Evolutionary conservation across 2,113 vertebrate genomes (phyloP), one percentile per base, ranked within the genome.

Genomic region (Ceyx margarethae): DNA sequence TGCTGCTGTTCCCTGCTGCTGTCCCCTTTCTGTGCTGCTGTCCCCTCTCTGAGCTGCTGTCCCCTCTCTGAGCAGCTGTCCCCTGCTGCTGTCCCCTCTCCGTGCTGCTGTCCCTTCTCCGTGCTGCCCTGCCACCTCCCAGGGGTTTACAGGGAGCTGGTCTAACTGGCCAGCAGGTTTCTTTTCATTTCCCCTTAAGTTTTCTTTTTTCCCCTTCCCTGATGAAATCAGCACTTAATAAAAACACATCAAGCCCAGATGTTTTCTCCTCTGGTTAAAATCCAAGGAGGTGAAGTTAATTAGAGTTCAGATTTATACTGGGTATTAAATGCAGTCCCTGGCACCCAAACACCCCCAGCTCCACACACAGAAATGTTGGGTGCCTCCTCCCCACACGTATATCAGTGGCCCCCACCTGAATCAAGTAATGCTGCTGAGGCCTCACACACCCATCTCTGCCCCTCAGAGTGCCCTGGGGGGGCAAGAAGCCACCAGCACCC

Each of bases 181-280:
- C 11, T 11, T 9, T 53, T 61, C 61, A 74, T 5, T 48, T 48
- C 22, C 46, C 46, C 46, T 48, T 48, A 11, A 5, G 20, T 48
- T 22, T 11, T 22, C 6, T 28, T 16, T 9, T 28, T 28, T 28
- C 10, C 67, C 31, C 23, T 77, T 50, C 2, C 2, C 74, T 54
- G 85, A 84, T 89, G 90, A 91, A 94, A 95, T 92, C 91, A 81
- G 48, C 93, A 72, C 90, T 78, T 79, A 67, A 91, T 95, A 91
- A 94, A 95, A 87, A 58, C 87, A 42, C 89, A 83, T 72, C 66
- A 71, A 81, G 81, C 66, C 85, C 92, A 92, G 94, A 79, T 91
- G 95, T 91, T 91, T 85, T 93, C 86, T 91, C 72, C 72, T 75
- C 3, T 2, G 48, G 72, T 94, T 72, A 50, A 37, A 69, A 81